Base-by-base conservation (phyloP, 1,140 invertebrate genomes). In the Meteorus sp. region DNA sequence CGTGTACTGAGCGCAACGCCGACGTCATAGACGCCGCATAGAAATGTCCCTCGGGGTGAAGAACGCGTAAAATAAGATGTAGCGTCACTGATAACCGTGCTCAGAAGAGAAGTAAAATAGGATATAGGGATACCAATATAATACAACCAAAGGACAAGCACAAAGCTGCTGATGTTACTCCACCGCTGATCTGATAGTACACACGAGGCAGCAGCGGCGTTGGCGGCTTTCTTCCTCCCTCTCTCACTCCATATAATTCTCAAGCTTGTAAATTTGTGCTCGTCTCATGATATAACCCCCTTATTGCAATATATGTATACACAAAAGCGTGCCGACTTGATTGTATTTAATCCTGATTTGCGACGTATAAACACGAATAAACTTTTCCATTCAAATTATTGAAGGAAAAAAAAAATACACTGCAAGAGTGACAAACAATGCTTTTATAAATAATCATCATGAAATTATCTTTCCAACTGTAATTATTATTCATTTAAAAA, bases 1-100 rank as follows among this genome's bases (percentile, higher is more conserved):
- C 58, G 50, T 61, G 54, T 59, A 54, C 51, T 20, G 33, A n/a
- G 39, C 53, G n/a, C 69, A 65, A 55, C 61, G 70, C 73, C 76
- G 77, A 77, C 72, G 77, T 79, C 77, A 79, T 79, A 79, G 75
- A 61, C 67, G 61, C 68, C 62, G 76, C 75, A 78, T 79, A 79
- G 76, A 79, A 79, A 77, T 77, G 77, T 79, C 77, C 66, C 67
- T 59, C 59, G 63, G 60, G 57, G 62, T 70, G 74, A 78, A 74
- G 74, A 70, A 64, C 70, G 72, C 71, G 76, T 77, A 77, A 79
- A 79, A 78, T 78, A 79, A 79, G 77, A 79, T 79, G 76, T 78
- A 77, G 71, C 75, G 68, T 74, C 71, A 71, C 74, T 79, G 77
- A 79, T 79, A 79, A 79, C 74, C 37, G 27, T n/a, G 22, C 1